A percentile compares a stretch with the other conserved stretches of the same genome.
Conservation (phyloP, 2,888 invertebrate genomes). For the Hedychridium roseum region DNA sequence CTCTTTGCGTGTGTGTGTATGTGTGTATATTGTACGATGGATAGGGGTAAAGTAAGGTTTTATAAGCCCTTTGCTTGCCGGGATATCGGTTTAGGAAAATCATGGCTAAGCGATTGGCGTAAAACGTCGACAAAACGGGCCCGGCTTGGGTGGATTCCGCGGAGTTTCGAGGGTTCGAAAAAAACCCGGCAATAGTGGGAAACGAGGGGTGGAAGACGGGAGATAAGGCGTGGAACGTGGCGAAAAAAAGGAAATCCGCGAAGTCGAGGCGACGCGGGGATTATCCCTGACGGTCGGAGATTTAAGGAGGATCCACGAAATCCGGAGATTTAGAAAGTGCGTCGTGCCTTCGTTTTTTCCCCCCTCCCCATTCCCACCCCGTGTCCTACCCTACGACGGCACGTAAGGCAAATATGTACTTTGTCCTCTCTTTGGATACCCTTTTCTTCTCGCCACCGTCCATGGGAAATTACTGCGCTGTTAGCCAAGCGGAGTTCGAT, state of each 20-base stretch:
- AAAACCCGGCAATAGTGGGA: no score
- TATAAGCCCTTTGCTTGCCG: no score
- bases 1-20: no score
- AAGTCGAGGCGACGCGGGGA: constrained; percentile 24
- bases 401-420: constrained; percentile 41
- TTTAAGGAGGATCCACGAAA: constrained; percentile 37
- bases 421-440: constrained; percentile 8
- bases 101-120: no score
- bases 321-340: constrained; percentile 43
- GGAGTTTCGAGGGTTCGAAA: constrained; percentile 15
- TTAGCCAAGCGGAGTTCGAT: no score
- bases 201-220: constrained; percentile 6
- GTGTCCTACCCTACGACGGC: constrained; percentile 22
- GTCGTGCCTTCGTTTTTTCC: constrained; percentile 26
- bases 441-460: constrained; percentile 6
- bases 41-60: no score
- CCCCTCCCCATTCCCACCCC: constrained; percentile 9
- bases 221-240: constrained; percentile 23
- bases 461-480: no score
- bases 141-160: no score
- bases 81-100: no score
- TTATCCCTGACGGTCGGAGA: constrained; percentile 34
- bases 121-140: no score
- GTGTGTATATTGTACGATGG: no score
- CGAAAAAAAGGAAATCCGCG: constrained; percentile 19